These are phyloP conservation scores for Serrognathus titanus DNA, from an alignment of 2,888 invertebrate genomes.

Conservation along the genomic window DNA sequence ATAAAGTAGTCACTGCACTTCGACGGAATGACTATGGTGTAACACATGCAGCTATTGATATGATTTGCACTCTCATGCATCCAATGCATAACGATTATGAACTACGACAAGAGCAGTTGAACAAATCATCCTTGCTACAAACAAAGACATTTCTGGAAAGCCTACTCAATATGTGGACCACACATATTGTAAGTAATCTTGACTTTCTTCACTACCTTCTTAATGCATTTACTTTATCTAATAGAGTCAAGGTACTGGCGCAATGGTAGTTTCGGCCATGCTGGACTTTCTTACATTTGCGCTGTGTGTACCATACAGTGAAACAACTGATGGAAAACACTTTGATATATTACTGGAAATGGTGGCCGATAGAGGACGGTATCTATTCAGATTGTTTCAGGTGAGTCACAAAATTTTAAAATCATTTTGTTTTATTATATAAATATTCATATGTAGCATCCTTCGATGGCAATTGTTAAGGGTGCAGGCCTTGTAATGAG, in stretches of 20 bases:
- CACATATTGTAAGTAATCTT: conserved; percentile 76
- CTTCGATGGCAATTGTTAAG: conserved; percentile 96
- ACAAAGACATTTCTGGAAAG: conserved; percentile 89
- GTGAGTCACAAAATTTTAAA: conserved; percentile 44
- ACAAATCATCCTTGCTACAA: conserved; percentile 92
- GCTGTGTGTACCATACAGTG: conserved; percentile 97
- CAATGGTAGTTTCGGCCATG: conserved; percentile 95
- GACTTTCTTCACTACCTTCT: neutral
- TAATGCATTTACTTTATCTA: conserved; percentile 10
- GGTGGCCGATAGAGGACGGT: conserved; percentile 88
- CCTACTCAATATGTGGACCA: conserved; percentile 90
- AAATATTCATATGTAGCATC: conserved; percentile 62
- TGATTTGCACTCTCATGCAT: conserved; percentile 96
- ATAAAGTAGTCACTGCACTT: conserved; percentile 86
- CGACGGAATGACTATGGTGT: conserved; percentile 85
- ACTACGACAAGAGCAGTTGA: conserved; percentile 94
- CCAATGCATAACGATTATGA: conserved; percentile 98
- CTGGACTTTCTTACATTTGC: conserved; percentile 97
- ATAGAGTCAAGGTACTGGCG: conserved; percentile 89
- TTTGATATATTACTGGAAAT: conserved; percentile 91
- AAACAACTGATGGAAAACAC: conserved; percentile 96
- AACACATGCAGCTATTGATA: conserved; percentile 94
- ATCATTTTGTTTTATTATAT: neutral
- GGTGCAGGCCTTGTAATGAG: conserved; percentile 97
- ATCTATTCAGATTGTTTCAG: conserved; percentile 89